Evolutionary conservation across 2,888 invertebrate species (phyloP), one percentile per base, ranked within the genome.

Genomic region (Rhingia rostrata): DNA sequence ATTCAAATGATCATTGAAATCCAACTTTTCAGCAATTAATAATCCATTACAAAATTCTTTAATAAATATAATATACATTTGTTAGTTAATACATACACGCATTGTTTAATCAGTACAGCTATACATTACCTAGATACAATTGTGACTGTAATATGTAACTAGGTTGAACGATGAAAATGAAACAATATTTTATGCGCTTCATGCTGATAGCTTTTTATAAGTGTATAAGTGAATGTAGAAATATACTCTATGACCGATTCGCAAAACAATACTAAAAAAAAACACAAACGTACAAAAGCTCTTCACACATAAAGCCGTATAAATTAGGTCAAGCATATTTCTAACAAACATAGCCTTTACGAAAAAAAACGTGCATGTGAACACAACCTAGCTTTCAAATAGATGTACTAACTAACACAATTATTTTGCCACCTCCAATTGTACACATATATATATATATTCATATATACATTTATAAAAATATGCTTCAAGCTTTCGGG

Each of bases 321-420:
- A 88, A 88, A 88, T 90, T 91, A 90, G 90, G 90, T 91, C 90
- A 90, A 91, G 90, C 90, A 89, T 91, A 90, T 90, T 91, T 91
- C 90, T 91, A 90, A 91, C 89, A 89, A 91, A 89, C 85, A 77
- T 89, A 90, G 33, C 72, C 32, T 72, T 72, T 39, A 37, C 7
- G 5, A 6, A 43, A 54, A 58, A 58, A 45, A 53, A 61, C 10
- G 63, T 63, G 39, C 9, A 35, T 54, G 35, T 51, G 61, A 53
- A 9, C 37, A 70, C 49, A 39, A 49, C 32, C 6, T 35, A 51
- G 64, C 78, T 78, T 70, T 72, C 6, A 47, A 64, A 12, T 41
- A 51, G 35, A 56, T 80, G 60, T 41, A 67, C 67, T 43, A 63
- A 79, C 67, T 43, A 63, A 79, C 37, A 83, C 67, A 78, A 63